Evolutionary conservation across 2,888 invertebrate species (phyloP).

Genomic region (Serrognathus titanus): DNA sequence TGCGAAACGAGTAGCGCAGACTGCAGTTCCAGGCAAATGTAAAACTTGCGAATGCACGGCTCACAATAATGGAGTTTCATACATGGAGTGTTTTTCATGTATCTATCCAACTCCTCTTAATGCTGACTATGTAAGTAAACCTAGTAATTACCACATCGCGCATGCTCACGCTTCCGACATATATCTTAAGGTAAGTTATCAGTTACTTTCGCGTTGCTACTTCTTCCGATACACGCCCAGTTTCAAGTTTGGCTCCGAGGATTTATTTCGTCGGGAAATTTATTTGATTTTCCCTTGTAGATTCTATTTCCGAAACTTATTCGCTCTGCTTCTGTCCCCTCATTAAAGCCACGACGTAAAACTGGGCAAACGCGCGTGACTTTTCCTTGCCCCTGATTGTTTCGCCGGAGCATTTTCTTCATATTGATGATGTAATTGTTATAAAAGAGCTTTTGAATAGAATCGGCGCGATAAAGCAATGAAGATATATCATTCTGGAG

Average conservation of each 20-base stretch:
- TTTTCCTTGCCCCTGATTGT: too few relatives aligned
- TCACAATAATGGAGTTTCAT: conserved; percentile 62
- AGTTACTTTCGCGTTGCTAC: conserved; percentile 39
- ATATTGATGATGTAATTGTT: conserved; percentile 13
- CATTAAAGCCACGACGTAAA: neutral
- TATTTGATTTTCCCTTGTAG: conserved; percentile 34
- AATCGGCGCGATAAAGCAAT: conserved; percentile 18
- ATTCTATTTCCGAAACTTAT: conserved; percentile 15
- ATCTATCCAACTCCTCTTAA: conserved; percentile 51
- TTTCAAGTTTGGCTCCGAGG: conserved; percentile 35
- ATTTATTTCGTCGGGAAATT: conserved; percentile 39
- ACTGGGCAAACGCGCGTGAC: too few relatives aligned
- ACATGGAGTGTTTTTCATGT: conserved; percentile 64
- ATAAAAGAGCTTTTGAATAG: conserved; percentile 17
- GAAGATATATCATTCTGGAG: conserved; percentile 22
- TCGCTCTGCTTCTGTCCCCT: neutral
- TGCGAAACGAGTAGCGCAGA: conserved; percentile 61
- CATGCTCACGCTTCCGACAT: conserved; percentile 14
- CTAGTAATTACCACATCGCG: conserved; percentile 5
- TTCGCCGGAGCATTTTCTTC: too few relatives aligned
- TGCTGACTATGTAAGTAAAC: conserved; percentile 53
- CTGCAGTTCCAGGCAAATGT: conserved; percentile 59
- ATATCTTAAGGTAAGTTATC: conserved; percentile 38
- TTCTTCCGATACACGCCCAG: conserved; percentile 39
- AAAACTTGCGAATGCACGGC: conserved; percentile 70